Percentiles rank a stretch among this genome's conserved stretches.
phyloP scores from a whole-genome alignment of 1,140 invertebrate species.

The Penaeus chinensis region DNA sequence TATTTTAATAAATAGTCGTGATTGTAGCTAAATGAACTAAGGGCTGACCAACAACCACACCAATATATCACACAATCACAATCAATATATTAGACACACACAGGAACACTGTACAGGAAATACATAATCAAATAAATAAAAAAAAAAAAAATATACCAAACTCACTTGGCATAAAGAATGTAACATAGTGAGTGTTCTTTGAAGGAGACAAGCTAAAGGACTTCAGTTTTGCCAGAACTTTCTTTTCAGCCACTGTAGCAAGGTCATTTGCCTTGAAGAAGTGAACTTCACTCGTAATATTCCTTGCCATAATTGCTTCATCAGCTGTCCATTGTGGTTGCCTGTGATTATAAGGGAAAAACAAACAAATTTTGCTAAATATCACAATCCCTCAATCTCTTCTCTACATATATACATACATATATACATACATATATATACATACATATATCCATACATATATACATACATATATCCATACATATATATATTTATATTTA shows the following conservation, averaged over 20 bases:
- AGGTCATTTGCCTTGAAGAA: slow-evolving; percentile 54
- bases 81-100: too few species aligned
- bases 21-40: not conserved
- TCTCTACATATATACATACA: too few species aligned
- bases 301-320: slow-evolving; percentile 49
- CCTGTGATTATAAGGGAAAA: slow-evolving; percentile 23
- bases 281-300: slow-evolving; percentile 54
- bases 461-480: too few species aligned
- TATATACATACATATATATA: too few species aligned
- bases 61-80: not conserved
- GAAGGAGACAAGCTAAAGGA: slow-evolving; percentile 58
- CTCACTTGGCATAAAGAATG: slow-evolving; percentile 58
- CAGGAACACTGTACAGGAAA: not conserved
- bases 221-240: slow-evolving; percentile 43
- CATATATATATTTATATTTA: too few species aligned
- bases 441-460: too few species aligned
- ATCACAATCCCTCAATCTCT: not conserved
- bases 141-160: not conserved
- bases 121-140: not conserved
- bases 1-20: not conserved
- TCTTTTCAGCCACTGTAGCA: slow-evolving; percentile 42
- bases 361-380: not conserved
- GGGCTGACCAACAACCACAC: not conserved
- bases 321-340: slow-evolving; percentile 58
- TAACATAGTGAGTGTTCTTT: slow-evolving; percentile 42